Conservation (phyloP, 2,888 invertebrate species). For the Pyrgus malvae region DNA sequence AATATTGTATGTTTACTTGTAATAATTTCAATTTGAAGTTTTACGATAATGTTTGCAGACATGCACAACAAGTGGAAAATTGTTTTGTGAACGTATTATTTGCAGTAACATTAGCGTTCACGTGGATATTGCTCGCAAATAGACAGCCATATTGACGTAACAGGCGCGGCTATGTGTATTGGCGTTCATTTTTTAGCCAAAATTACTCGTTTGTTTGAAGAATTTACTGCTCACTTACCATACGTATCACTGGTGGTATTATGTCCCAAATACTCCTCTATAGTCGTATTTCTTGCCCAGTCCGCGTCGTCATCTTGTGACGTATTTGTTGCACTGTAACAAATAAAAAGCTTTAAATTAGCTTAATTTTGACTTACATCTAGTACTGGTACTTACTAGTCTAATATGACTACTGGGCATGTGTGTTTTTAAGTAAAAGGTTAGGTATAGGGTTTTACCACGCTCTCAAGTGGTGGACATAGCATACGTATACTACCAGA, state of each 20-base stretch:
- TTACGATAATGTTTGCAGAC: not conserved
- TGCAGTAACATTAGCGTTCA: not conserved
- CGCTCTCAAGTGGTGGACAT: too few species aligned
- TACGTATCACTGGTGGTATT: conserved; percentile 60
- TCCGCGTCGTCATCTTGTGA: conserved; percentile 70
- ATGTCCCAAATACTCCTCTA: conserved; percentile 55
- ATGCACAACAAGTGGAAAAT: not conserved
- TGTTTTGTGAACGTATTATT: conserved; percentile 1
- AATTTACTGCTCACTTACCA: conserved; percentile 45
- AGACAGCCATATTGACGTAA: conserved; percentile 3
- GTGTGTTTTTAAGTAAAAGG: too few species aligned
- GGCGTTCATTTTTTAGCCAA: not conserved
- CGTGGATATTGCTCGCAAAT: not conserved
- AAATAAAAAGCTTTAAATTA: conserved; percentile 35
- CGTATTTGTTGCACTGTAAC: conserved; percentile 62
- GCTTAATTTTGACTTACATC: too few species aligned
- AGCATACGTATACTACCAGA: too few species aligned
- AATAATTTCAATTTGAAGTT: conserved; percentile 7
- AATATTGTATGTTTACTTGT: not conserved
- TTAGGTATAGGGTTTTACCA: too few species aligned
- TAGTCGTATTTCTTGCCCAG: conserved; percentile 60
- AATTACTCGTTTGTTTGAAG: conserved; percentile 1
- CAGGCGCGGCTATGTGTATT: not conserved
- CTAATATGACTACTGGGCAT: too few species aligned
- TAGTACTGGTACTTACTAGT: too few species aligned